phyloP scores from a whole-genome alignment of 2,797 vertebrate species.

The Carduelis carduelis region DNA sequence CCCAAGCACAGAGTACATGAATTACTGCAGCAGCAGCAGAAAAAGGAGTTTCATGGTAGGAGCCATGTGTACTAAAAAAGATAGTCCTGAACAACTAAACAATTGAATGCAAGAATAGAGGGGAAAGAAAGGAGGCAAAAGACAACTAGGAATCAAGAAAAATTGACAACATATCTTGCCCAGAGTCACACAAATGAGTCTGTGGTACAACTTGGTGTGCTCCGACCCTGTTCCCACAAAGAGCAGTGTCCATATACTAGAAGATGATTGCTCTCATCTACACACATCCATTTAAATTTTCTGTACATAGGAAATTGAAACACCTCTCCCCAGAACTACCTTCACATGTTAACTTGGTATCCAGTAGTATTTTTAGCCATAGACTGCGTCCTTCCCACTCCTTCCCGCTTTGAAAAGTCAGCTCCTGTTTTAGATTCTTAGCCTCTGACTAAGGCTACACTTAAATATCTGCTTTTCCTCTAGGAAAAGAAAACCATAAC shows the following conservation, averaged over 20 bases:
- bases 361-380: not conserved
- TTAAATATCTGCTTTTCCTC: not conserved
- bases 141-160: not conserved
- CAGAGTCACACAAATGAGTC: not conserved
- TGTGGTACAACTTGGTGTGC: not conserved
- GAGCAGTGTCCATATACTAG: not conserved
- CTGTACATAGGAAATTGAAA: not conserved
- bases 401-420: not conserved
- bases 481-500: not conserved
- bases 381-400: not conserved
- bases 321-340: not conserved
- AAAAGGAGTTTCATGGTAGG: not conserved
- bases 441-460: not conserved
- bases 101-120: not conserved
- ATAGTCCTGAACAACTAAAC: not conserved
- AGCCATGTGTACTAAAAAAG: not conserved
- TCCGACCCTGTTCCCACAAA: not conserved
- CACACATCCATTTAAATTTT: not conserved
- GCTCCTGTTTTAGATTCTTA: not conserved
- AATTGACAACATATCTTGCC: not conserved
- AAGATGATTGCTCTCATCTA: not conserved
- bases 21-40: not conserved
- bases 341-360: not conserved
- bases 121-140: not conserved
- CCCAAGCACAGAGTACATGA: not conserved